phyloP scores from a whole-genome alignment of 2,888 invertebrate species.

The Saturnia pavonia region DNA sequence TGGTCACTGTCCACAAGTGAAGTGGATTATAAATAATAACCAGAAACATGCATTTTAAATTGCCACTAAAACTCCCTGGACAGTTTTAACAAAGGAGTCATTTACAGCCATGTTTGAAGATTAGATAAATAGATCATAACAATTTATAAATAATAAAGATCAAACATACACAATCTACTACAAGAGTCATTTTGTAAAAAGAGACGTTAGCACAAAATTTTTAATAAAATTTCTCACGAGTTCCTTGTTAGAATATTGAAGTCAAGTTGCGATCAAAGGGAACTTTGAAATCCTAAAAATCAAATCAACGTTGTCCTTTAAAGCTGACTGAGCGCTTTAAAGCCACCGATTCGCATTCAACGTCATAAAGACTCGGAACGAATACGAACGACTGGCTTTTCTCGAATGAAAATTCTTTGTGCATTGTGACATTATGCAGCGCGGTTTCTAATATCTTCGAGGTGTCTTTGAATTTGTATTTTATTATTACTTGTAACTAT shows the following conservation, averaged over 20 bases:
- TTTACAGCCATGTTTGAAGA: too few relatives aligned
- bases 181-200: neutral
- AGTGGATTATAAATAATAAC: too few relatives aligned
- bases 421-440: neutral
- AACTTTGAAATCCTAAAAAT: slow-evolving; percentile 2
- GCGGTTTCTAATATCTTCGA: neutral
- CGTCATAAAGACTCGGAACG: slow-evolving; percentile 9
- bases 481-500: neutral
- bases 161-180: too few relatives aligned
- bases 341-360: slow-evolving; percentile 1
- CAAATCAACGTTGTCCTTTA: slow-evolving; percentile 5
- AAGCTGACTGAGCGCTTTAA: slow-evolving; percentile 10
- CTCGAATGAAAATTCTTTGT: neutral
- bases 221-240: neutral
- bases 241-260: neutral
- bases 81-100: too few relatives aligned
- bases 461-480: neutral
- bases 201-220: neutral
- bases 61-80: too few relatives aligned
- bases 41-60: too few relatives aligned
- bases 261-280: slow-evolving; percentile 3
- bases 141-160: too few relatives aligned
- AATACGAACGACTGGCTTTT: neutral
- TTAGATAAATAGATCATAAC: too few relatives aligned
- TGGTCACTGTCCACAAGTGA: too few relatives aligned